Conservation (phyloP, 2,113 vertebrate species). For the Grammomys surdaster region DNA sequence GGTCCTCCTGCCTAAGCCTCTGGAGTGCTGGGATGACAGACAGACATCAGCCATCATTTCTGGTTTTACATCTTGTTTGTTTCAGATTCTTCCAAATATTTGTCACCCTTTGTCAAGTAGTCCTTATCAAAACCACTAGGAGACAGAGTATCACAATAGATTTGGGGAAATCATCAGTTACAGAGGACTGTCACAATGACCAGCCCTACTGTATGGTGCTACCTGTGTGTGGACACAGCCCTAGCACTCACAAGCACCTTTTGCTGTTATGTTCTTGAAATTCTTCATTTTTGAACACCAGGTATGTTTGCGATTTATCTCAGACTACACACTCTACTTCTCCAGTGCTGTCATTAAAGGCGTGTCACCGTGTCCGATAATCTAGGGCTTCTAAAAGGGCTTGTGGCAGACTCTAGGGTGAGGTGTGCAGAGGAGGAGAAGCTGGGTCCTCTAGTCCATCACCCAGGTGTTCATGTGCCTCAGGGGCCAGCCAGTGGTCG, state of each 20-base stretch:
- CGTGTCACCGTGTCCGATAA: too few species aligned
- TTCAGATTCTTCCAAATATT: not conserved
- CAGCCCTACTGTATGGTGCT: accelerated
- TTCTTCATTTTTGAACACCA: not conserved
- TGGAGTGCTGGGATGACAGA: not conserved
- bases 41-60: not conserved
- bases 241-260: not conserved
- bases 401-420: too few species aligned
- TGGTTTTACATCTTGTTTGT: not conserved
- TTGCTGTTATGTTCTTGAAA: not conserved
- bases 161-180: not conserved
- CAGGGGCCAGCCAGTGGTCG: too few species aligned
- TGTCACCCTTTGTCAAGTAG: not conserved
- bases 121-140: not conserved
- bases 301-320: not conserved
- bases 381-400: too few species aligned
- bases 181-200: not conserved
- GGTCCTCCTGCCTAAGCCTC: not conserved
- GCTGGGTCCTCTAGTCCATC: too few species aligned
- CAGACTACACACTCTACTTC: too few species aligned
- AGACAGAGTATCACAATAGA: not conserved
- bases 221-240: accelerated
- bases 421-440: too few species aligned
- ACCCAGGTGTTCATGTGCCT: too few species aligned
- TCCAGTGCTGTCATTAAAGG: too few species aligned